Base-by-base conservation (phyloP, 2,888 invertebrate species). In the Notodonta dromedarius region DNA sequence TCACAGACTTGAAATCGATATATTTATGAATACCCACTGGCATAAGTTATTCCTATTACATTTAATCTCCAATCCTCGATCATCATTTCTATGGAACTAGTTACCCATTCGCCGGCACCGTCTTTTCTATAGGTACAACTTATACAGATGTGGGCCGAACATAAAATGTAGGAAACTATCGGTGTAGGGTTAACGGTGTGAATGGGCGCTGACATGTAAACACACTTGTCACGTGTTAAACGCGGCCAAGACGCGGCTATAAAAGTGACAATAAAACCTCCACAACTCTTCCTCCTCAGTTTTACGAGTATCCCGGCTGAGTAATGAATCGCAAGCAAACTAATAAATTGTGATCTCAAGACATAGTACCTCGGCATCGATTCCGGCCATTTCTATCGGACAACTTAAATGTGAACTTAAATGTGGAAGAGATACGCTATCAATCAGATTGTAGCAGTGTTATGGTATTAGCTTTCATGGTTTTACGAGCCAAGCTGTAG, bases 291-390 rank as follows among this genome's bases (percentile, higher is more conserved):
- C 79, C 73, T 67, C 73, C 75, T 76, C 76, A 78, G 73, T 77
- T 75, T 78, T 76, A 78, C 78, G 80, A 80, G 74, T 76, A 72
- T 73, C 66, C 71, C 63, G 63, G 57, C 74, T 71, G 76, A 80
- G 83, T 86, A 87, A 87, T 86, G 86, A 83, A 86, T 82, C 76
- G 82, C 78, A 79, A 76, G 77, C 79, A 79, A 81, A 82, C 84
- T 77, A 84, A 86, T 86, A 86, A 84, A 87, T 86, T 82, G 83
- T 76, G 84, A 83, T 78, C 75, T 71, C 78, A 67, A 72, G 75
- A 77, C 80, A 82, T 80, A 84, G 82, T 80, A 75, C 66, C 66
- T 82, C 74, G 66, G 63, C 65, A 63, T 60, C 66, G 50, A 69
- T 61, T 67, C 62, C 56, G 14, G 60, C 46, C 61, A 67, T 68